phyloP scores from a whole-genome alignment of 2,113 vertebrate genomes.

The Sakesphorus luctuosus region DNA sequence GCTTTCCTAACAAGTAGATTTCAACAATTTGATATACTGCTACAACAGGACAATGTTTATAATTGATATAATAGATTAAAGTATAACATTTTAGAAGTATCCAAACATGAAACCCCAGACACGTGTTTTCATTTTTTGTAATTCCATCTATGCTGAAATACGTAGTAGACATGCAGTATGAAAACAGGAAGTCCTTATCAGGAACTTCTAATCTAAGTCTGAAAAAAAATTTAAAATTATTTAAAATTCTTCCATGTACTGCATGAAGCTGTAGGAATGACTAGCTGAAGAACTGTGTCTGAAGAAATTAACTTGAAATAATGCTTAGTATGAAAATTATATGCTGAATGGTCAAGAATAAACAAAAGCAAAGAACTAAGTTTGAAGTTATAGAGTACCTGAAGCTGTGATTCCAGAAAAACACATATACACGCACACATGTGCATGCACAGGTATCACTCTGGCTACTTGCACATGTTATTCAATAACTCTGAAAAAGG shows the following conservation, averaged over 20 bases:
- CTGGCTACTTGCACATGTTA: rapidly evolving
- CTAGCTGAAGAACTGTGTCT: neutral
- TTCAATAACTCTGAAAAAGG: neutral
- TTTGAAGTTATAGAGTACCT: neutral
- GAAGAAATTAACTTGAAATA: neutral
- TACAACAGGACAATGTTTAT: neutral
- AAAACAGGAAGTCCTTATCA: neutral
- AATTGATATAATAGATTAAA: neutral
- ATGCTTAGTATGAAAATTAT: neutral
- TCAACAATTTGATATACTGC: neutral
- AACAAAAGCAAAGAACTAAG: neutral
- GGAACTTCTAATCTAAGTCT: neutral
- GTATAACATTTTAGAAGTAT: neutral
- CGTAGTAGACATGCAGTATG: neutral
- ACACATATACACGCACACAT: rapidly evolving
- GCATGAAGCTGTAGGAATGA: neutral
- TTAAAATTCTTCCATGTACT: neutral
- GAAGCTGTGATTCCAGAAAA: neutral
- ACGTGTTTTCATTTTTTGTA: neutral
- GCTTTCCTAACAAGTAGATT: neutral
- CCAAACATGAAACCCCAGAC: neutral
- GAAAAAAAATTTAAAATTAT: neutral
- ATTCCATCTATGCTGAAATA: neutral
- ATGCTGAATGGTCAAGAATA: neutral
- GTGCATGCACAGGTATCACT: rapidly evolving